phyloP scores from a whole-genome alignment of 2,113 vertebrate species.

The Pituophis catenifer region DNA sequence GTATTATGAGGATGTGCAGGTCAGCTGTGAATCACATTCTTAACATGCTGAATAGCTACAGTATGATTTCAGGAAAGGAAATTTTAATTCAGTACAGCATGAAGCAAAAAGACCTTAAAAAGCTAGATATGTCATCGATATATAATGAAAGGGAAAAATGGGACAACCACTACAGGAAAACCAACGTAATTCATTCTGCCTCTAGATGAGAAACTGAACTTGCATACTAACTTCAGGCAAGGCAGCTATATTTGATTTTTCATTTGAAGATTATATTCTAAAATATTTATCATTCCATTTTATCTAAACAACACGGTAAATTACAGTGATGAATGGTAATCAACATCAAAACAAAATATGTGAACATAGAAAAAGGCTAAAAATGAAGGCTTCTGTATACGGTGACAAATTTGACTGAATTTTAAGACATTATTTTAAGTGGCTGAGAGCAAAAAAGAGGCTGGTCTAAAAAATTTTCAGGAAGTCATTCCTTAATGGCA shows the following conservation, averaged over 20 bases:
- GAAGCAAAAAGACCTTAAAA: background rate
- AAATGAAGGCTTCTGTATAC: background rate
- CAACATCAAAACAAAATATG: constrained; percentile 36
- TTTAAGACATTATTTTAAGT: background rate
- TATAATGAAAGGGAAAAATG: background rate
- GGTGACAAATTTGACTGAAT: background rate
- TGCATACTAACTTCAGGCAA: background rate
- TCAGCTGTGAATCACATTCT: accelerated
- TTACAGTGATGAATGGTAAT: constrained; percentile 63
- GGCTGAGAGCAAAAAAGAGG: background rate
- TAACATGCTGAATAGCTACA: background rate
- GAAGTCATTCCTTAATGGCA: background rate
- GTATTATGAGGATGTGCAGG: background rate
- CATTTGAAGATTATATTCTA: background rate
- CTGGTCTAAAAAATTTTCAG: background rate
- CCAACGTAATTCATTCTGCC: background rate
- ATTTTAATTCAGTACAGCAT: background rate
- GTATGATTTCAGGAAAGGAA: background rate
- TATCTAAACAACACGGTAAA: constrained; percentile 51
- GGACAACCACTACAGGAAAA: background rate
- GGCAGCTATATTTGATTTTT: background rate
- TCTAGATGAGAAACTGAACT: constrained; percentile 1
- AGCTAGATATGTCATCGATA: background rate
- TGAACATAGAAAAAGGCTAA: constrained; percentile 7
- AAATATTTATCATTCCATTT: constrained; percentile 46